Conservation (phyloP, 1,140 invertebrate species). For the Globodera rostochiensis region DNA sequence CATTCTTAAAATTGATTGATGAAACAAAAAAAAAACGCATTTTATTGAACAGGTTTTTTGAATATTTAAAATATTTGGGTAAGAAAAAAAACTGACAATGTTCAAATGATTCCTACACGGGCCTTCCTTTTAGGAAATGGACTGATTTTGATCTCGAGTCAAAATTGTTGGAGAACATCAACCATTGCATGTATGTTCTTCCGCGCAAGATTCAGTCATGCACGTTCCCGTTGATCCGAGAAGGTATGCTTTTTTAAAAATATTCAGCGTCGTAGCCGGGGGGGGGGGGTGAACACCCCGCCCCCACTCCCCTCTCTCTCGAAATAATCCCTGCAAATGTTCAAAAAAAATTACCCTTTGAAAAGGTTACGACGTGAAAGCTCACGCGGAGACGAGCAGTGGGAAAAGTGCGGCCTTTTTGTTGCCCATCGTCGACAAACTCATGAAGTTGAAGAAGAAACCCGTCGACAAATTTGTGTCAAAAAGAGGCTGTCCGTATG, state of each 20-base stretch:
- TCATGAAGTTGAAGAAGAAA: constrained; percentile 80
- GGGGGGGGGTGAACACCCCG: no score
- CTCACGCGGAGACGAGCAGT: constrained; percentile 67
- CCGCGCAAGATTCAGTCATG: constrained; percentile 39
- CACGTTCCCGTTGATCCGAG: constrained; percentile 42
- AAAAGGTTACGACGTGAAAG: constrained; percentile 55
- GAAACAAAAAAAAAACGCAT: no score
- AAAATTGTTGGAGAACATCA: constrained; percentile 34
- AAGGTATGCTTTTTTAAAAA: constrained; percentile 17
- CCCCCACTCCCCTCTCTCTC: no score
- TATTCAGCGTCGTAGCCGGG: background rate
- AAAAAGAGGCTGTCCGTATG: constrained; percentile 88
- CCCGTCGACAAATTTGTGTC: constrained; percentile 67
- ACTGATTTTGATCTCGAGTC: constrained; percentile 25
- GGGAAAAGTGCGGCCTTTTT: constrained; percentile 96
- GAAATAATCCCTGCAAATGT: no score
- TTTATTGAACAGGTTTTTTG: no score
- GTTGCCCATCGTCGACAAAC: constrained; percentile 90
- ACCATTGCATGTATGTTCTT: constrained; percentile 22
- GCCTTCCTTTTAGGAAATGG: constrained; percentile 32
- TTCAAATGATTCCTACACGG: no score
- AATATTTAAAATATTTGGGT: no score
- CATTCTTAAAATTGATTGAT: no score
- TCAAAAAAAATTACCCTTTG: background rate
- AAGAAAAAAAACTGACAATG: no score